These are phyloP conservation scores for Rhadinocentrus ornatus DNA, from an alignment of 2,797 vertebrate genomes.

Conservation along the genomic window DNA sequence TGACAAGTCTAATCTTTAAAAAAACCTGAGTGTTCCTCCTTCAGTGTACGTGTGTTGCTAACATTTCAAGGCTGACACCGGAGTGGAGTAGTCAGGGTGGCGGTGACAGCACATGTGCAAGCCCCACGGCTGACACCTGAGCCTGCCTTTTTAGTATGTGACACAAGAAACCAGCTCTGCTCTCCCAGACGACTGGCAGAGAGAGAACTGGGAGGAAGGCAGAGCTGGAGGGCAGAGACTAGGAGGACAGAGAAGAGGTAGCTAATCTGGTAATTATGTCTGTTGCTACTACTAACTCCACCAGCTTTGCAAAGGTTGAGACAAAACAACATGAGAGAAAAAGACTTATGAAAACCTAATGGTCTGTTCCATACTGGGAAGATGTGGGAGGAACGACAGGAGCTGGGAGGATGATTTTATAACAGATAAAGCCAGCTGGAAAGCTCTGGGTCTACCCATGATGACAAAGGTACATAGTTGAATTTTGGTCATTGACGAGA, in stretches of 20 bases:
- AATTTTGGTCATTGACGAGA: slow-evolving; percentile 33
- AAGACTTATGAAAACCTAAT: slow-evolving; percentile 58
- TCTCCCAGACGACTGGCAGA: slow-evolving; percentile 26
- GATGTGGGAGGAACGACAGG: slow-evolving; percentile 25
- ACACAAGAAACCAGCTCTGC: slow-evolving; percentile 52
- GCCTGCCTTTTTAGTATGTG: slow-evolving; percentile 38
- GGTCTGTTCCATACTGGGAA: slow-evolving; percentile 15
- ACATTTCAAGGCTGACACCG: slow-evolving; percentile 54
- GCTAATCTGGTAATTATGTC: slow-evolving; percentile 68
- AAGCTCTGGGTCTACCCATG: slow-evolving; percentile 21
- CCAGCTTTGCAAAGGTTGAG: slow-evolving; percentile 47
- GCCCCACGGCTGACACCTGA: slow-evolving; percentile 55
- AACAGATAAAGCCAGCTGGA: slow-evolving; percentile 22
- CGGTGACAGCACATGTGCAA: slow-evolving; percentile 54
- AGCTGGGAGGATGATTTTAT: slow-evolving; percentile 35
- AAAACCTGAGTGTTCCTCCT: slow-evolving; percentile 12
- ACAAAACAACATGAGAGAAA: slow-evolving; percentile 61
- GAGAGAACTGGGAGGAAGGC: slow-evolving; percentile 14
- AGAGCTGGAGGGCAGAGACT: slow-evolving; percentile 31
- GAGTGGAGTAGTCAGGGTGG: slow-evolving; percentile 39
- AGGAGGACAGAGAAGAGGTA: slow-evolving; percentile 21
- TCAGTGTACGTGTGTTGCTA: slow-evolving; percentile 16
- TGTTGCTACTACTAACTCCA: slow-evolving; percentile 45
- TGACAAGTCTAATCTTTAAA: slow-evolving; percentile 12
- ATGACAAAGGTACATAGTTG: slow-evolving; percentile 22